Evolutionary conservation across 1,140 invertebrate genomes (phyloP), one percentile per base, ranked within the genome.

Genomic region (Rhagoletis pomonella): DNA sequence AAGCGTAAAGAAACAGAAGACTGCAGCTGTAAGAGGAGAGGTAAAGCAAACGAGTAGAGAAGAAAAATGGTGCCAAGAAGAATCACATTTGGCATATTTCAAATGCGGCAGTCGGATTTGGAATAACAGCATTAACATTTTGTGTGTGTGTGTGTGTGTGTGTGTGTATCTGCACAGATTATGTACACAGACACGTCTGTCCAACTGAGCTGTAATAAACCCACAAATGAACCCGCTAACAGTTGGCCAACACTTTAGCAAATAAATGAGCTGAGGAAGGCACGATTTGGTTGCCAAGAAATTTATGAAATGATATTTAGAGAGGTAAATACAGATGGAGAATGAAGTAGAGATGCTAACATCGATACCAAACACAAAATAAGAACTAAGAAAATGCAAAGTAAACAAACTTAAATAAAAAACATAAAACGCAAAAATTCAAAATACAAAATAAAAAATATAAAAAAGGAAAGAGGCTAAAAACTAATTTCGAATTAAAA

Each of bases 51-150:
- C 39, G 14, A 29, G 29, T 29, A 29, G 29, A 14, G 3, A 9
- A 14, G 50, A 17, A 55, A 19, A n/a, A 55, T 19, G 44, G 14
- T 81, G 73, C 73, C 73, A 81, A 81, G 73, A 55, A 50, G 17
- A 81, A 81, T 81, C 47, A 81, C 73, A 81, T 81, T 81, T 81
- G 73, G 73, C 73, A 81, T 81, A 81, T 81, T 58, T 55, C 44
- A 81, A 81, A 81, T n/a, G 69, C n/a, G 73, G 73, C 19, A 1
- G 47, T 55, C 19, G 50, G 47, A 81, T 29, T 81, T 44, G 17
- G 44, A 5, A 81, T 81, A 81, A 50, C 55, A 55, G 19, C 47
- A 17, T 9, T 5, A 81, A 29, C 50, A 29, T 29, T 29, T 29
- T 29, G 29, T 29, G 29, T 29, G 29, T 29, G 29, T 29, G 6